Conservation (phyloP, 2,113 vertebrate species). For the Capricornis sumatraensis region DNA sequence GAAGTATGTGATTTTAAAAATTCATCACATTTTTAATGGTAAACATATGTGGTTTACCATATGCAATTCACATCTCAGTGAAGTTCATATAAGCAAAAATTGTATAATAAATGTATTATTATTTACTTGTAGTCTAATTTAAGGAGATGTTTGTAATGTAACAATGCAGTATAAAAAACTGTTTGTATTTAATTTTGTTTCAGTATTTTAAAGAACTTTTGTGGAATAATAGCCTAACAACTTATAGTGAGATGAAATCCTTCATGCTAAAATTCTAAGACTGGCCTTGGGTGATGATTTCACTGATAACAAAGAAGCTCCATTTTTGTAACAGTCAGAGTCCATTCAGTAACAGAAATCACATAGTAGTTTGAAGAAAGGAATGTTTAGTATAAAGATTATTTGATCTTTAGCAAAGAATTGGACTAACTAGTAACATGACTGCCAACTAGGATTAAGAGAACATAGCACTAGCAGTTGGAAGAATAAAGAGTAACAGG, state of each 20-base stretch:
- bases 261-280: not conserved
- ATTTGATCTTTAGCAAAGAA: not conserved
- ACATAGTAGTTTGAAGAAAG: not conserved
- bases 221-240: not conserved
- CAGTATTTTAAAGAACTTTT: not conserved
- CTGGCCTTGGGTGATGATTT: not conserved
- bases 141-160: not conserved
- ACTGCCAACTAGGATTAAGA: not conserved
- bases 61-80: not conserved
- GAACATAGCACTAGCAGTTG: not conserved
- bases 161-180: not conserved
- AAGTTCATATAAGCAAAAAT: not conserved
- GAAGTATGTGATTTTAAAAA: not conserved
- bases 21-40: not conserved
- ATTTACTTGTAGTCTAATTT: not conserved
- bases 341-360: not conserved
- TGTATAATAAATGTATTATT: not conserved
- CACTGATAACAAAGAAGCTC: not conserved
- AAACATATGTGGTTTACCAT: not conserved
- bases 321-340: not conserved
- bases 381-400: not conserved
- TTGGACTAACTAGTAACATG: not conserved
- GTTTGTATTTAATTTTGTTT: not conserved
- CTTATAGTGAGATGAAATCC: not conserved
- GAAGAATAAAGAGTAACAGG: not conserved